A percentile compares a stretch with the other conserved stretches of the same genome.
phyloP scores from a whole-genome alignment of 2,888 invertebrate genomes.

The Cremastobaeus sp. region DNA sequence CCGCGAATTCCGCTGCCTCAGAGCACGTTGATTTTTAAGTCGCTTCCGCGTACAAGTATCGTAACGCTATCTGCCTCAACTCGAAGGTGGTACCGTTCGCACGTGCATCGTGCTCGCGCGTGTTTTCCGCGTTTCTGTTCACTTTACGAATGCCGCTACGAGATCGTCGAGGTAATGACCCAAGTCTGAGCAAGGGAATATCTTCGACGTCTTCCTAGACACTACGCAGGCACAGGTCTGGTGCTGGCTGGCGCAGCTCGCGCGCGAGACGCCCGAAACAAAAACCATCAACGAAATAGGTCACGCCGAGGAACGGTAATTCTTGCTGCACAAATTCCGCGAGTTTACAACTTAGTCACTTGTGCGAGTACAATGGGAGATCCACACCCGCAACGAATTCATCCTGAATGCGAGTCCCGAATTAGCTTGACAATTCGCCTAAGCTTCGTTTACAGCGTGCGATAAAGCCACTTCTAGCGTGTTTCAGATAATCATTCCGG shows the following conservation, averaged over 20 bases:
- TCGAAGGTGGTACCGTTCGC: slow-evolving; percentile 64
- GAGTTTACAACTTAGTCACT: slow-evolving; percentile 19
- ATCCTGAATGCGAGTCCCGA: neutral
- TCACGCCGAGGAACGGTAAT: slow-evolving; percentile 6
- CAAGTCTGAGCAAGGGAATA: slow-evolving; percentile 66
- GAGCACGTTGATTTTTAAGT: slow-evolving; percentile 58
- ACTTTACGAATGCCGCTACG: slow-evolving; percentile 65
- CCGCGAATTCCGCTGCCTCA: slow-evolving; percentile 55
- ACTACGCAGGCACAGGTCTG: slow-evolving; percentile 31
- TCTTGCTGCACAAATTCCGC: slow-evolving; percentile 20
- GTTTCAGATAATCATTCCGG: no score
- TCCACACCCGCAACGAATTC: slow-evolving; percentile 16
- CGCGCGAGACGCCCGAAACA: slow-evolving; percentile 26
- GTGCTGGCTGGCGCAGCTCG: slow-evolving; percentile 14
- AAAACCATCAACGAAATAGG: slow-evolving; percentile 28
- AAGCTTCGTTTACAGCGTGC: no score
- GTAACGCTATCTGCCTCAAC: slow-evolving; percentile 58
- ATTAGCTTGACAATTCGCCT: slow-evolving; percentile 16
- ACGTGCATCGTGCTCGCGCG: slow-evolving; percentile 68
- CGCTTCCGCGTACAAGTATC: slow-evolving; percentile 62
- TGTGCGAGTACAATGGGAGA: slow-evolving; percentile 17
- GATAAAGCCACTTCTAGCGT: no score
- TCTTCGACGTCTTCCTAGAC: slow-evolving; percentile 39
- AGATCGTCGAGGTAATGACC: slow-evolving; percentile 69
- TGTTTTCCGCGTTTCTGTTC: slow-evolving; percentile 69